Base-by-base conservation (phyloP, 2,888 invertebrate genomes). In the Embidobia sp. region DNA sequence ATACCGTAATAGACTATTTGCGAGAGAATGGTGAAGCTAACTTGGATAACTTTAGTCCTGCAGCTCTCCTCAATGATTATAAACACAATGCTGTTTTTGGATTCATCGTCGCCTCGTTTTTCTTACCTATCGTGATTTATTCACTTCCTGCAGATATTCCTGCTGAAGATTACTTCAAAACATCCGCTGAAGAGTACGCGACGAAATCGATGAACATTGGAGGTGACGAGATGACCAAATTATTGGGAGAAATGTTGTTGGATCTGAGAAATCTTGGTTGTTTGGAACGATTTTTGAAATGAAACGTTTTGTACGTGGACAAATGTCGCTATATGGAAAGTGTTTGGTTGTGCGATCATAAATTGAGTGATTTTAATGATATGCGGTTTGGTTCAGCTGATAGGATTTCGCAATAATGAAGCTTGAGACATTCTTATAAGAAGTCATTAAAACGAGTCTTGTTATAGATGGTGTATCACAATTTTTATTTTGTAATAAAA, bases 191-290 rank as follows among this genome's bases (percentile, higher is more conserved):
- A 1, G 48, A 67, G 2, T 8, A 3, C 1, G 33, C 8, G 0
- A 1, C 4, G 0, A 0, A 5, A 0, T 0, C 13, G 1, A 19
- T n/a, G 0, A 4, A 40, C 1, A 0, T 13, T 0, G 87, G 87
- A 0, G 87, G 85, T 0, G 85, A 86, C 0, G 72, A 66, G 2
- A 19, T 85, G 67, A 80, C 82, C 0, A 77, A 83, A 31, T 15
- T 79, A 5, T 79, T 88, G 49, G 86, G 80, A 4, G 83, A 86
- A 2, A 84, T 86, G 83, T 53, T 89, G 42, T 5, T 88, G 6
- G 82, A 84, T 18, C 66, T 88, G 61, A 80, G 74, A 1, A 80
- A 85, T 0, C 48, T 69, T 1, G 87, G 86, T 0, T 82, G 80
- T 51, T 70, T 87, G 16, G 67, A 75, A 8, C 22, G 42, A 3